A percentile compares a stretch with the other conserved stretches of the same genome.
These are phyloP conservation scores for Agrypnia vestita DNA, from an alignment of 1,140 invertebrate genomes.

Conservation along the genomic window DNA sequence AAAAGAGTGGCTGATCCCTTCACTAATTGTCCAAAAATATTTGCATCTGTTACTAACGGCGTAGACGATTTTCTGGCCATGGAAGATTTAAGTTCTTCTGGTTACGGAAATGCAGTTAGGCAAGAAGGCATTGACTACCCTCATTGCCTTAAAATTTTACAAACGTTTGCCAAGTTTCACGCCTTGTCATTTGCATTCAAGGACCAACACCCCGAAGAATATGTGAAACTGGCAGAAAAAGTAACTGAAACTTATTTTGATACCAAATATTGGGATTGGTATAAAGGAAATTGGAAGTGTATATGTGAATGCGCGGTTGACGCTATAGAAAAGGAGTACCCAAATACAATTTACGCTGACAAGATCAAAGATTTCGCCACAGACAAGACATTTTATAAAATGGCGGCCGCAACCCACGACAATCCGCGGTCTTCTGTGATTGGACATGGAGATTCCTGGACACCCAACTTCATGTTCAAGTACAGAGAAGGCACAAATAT, in stretches of 20 bases:
- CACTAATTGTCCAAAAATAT: slow-evolving; percentile 73
- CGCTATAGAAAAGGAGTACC: slow-evolving; percentile 77
- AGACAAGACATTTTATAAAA: slow-evolving; percentile 66
- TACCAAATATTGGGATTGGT: slow-evolving; percentile 77
- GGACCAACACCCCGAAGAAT: slow-evolving; percentile 76
- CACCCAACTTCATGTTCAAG: slow-evolving; percentile 80
- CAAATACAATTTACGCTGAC: slow-evolving; percentile 73
- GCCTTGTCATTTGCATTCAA: slow-evolving; percentile 80
- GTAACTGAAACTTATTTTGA: slow-evolving; percentile 76
- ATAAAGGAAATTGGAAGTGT: slow-evolving; percentile 74
- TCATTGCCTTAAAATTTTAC: slow-evolving; percentile 73
- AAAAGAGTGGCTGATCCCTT: slow-evolving; percentile 71
- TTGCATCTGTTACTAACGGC: slow-evolving; percentile 74
- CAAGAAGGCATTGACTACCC: slow-evolving; percentile 72
- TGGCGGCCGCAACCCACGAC: slow-evolving; percentile 64
- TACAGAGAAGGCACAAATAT: slow-evolving; percentile 64
- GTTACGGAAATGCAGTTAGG: slow-evolving; percentile 71
- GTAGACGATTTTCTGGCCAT: slow-evolving; percentile 78
- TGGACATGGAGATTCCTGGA: slow-evolving; percentile 83
- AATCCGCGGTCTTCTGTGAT: slow-evolving; percentile 72
- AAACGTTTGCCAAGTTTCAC: slow-evolving; percentile 79
- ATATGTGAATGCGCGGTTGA: slow-evolving; percentile 74
- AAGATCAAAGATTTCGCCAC: slow-evolving; percentile 73
- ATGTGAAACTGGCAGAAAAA: slow-evolving; percentile 67
- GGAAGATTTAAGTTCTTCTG: slow-evolving; percentile 75